Base-by-base conservation (phyloP, 53 echinoderm and acorn worm genomes). In the Hippasteria phrygiana region DNA sequence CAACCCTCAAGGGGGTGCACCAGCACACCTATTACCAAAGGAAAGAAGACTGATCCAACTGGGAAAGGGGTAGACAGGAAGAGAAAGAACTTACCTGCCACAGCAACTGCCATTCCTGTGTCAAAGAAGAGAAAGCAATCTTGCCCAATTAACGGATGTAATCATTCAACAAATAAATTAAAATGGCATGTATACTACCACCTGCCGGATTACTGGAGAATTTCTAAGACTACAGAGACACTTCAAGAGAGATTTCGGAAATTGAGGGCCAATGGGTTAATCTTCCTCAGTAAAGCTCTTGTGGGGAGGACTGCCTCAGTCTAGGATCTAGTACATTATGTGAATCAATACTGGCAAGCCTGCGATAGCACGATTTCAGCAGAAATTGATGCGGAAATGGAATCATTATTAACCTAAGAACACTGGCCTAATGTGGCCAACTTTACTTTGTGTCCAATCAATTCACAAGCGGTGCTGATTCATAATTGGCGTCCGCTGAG, bases 181-280 rank as follows among this genome's bases (percentile, higher is more conserved):
- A 85, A 85, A 14, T 71, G 69, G 71, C 85, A 85, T 24, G 71
- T 71, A 0, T 85, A 70, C 27, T 85, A 70, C 14, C 85, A 85
- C 13, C 12, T 85, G 34, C 85, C 85, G 28, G 70, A 69, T 0
- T 71, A 29, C 31, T 85, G 20, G 0, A 46, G 85, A 22, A 85
- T 85, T 13, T 71, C 51, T 26, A 34, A 47, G 22, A 62, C 80
- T 0, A 80, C 80, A 26, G 63, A 77, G 37, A 32, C 4, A 14
- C 37, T 1, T 54, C 53, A 77, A 32, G 0, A 0, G 1, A 31
- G 4, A 1, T 77, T 34, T 35, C 34, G 36, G 53, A 62, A 62
- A 80, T 62, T 80, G 35, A 36, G 71, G 27, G 85, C 51, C 0
- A 31, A 5, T 6, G 70, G 85, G 20, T 70, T 85, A 34, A 37